Base-by-base conservation (phyloP, 2,797 vertebrate species). In the Vultur gryphus region DNA sequence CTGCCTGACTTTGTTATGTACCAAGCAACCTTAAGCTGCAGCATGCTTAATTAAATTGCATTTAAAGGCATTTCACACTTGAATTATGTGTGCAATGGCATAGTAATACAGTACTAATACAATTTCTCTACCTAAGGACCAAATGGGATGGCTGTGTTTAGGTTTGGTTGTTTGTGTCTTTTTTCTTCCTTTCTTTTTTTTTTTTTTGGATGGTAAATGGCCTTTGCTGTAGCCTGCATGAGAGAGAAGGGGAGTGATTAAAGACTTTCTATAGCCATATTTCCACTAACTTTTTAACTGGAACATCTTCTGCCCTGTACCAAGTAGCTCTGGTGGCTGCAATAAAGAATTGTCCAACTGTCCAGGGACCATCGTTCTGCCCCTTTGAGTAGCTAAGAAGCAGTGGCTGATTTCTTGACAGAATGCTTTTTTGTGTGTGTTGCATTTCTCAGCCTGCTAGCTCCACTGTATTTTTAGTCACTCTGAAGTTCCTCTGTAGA, bases 11-110 rank as follows among this genome's bases (percentile, higher is more conserved):
- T 33, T 48, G 20, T 61, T 81, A 84, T 28, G 58, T 86, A 90
- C 85, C 66, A 87, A 90, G 26, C 11, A 91, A 90, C 26, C 80
- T 91, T 84, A 71, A 88, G 11, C 61, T 83, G 54, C 10, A 29
- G 2, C 62, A 84, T 61, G 46, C 16, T 31, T 84, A 96, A 95
- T 95, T 95, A 91, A 86, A 77, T 83, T 91, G 35, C 87, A 77
- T 96, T 75, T 82, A 77, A 89, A 96, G 87, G 10, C n/a, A 90
- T 93, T 92, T 66, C 57, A 90, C 35, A 44, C 72, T 93, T 95
- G 71, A 93, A 86, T 96, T 91, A 37, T 87, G 11, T 78, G 57
- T 72, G 24, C 16, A 90, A 72, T 86, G 61, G 6, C 46, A 86
- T 28, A 58, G 48, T 75, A 70, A 80, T 86, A 43, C 13, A 70